Base-by-base conservation (phyloP, 2,888 invertebrate species). In the Smittia sp. region DNA sequence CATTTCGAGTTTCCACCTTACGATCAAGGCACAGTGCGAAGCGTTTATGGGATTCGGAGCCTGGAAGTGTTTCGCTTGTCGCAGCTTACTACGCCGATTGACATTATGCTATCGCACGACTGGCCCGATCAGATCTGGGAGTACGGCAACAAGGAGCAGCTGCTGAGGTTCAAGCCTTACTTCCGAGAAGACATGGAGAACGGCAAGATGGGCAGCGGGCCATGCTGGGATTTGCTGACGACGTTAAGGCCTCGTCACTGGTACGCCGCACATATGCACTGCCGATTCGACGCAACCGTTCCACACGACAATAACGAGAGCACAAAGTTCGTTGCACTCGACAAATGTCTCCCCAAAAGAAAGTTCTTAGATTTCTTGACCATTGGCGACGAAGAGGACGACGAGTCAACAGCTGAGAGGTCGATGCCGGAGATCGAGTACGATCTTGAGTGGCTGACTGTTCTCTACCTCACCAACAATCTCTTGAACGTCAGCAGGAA, bases 241-340 rank as follows among this genome's bases (percentile, higher is more conserved):
- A 81, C 85, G 41, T 80, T 98, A 73, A 88, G 93, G 80, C 99
- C 99, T 7, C 84, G 85, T 0, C 94, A 93, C 83, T 99, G 98
- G 98, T 99, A 99, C 84, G 85, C 97, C 7, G 99, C 97, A 32
- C 99, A 99, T 85, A 85, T 99, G 76, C 99, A 99, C 83, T 94
- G 94, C 77, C 94, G 96, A 83, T 99, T 97, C 84, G 89, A 93
- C 11, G 98, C 98, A 0, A 77, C 94, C 1, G 88, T 98, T 3
- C 86, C 88, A 39, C 96, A 97, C 81, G 82, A 85, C 25, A 81
- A 86, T 74, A 83, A 83, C 15, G 80, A 83, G n/a, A 80, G 81
- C 22, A 94, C 97, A 0, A 94, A 91, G 80, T 98, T 98, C 82
- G 83, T 98, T 76, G 94, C 97, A 0, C 83, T 98, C n/a, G 98